phyloP scores from a whole-genome alignment of 2,888 invertebrate genomes.

The Zygogramma bicolorata region DNA sequence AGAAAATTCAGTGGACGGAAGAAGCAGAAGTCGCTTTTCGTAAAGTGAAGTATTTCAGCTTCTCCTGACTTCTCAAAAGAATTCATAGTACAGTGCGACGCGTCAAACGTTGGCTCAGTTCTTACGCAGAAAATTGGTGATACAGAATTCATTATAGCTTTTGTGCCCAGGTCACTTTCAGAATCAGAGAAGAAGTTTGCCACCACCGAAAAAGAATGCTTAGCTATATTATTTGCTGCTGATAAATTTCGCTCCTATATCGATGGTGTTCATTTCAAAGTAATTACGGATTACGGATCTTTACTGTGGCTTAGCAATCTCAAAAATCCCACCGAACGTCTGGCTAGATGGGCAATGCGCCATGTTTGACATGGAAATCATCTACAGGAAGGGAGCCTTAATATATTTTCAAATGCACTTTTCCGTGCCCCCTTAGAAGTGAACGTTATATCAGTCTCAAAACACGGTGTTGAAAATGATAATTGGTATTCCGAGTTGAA shows the following conservation, averaged over 20 bases:
- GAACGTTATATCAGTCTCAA: neutral
- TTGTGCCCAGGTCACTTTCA: slow-evolving; percentile 44
- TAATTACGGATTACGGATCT: slow-evolving; percentile 20
- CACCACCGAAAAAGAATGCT: too few species aligned
- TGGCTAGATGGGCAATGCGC: too few species aligned
- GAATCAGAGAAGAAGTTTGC: too few species aligned
- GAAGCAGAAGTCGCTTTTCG: slow-evolving; percentile 31
- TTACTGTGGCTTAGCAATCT: neutral
- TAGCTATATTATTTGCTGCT: too few species aligned
- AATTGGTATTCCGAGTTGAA: neutral
- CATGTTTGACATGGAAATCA: slow-evolving; percentile 33
- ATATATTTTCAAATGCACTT: slow-evolving; percentile 30
- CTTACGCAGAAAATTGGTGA: slow-evolving; percentile 31
- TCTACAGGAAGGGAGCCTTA: slow-evolving; percentile 29
- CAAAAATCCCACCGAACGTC: slow-evolving; percentile 37
- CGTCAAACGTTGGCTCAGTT: slow-evolving; percentile 38
- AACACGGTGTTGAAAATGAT: neutral
- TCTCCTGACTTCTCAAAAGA: slow-evolving; percentile 45
- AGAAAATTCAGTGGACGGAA: slow-evolving; percentile 25
- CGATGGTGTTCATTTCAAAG: too few species aligned
- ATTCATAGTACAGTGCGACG: slow-evolving; percentile 52
- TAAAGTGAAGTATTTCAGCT: slow-evolving; percentile 41
- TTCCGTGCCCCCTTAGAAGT: slow-evolving; percentile 4
- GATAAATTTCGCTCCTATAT: too few species aligned
- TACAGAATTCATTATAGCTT: slow-evolving; percentile 44